phyloP scores from a whole-genome alignment of 2,113 vertebrate genomes.

The Sphaerodactylus townsendi region DNA sequence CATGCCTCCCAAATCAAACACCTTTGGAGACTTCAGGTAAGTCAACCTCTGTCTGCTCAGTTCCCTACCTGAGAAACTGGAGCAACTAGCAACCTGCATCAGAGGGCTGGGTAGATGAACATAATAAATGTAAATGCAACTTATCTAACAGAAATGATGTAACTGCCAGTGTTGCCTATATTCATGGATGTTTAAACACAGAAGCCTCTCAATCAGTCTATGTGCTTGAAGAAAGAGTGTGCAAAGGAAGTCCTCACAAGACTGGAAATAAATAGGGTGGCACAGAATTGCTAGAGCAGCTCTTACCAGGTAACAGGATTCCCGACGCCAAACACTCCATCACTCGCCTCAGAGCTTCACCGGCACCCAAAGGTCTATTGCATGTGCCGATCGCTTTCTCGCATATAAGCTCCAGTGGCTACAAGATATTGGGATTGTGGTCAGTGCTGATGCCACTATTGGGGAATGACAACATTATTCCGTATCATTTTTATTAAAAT shows the following conservation, averaged over 20 bases:
- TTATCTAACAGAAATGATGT: no score
- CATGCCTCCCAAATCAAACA: no score
- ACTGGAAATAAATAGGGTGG: neutral
- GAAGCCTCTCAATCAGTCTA: neutral
- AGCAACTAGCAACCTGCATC: no score
- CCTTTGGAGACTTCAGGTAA: no score
- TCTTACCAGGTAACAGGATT: slow-evolving; percentile 94
- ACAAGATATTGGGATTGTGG: slow-evolving; percentile 75
- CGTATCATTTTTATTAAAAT: neutral
- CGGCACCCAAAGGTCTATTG: slow-evolving; percentile 95
- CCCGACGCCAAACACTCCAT: slow-evolving; percentile 98
- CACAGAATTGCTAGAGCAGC: neutral
- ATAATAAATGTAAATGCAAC: no score
- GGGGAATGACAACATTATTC: no score
- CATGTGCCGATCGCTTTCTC: slow-evolving; percentile 99
- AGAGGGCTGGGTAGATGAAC: no score
- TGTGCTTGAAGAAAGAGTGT: neutral
- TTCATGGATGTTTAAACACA: no score
- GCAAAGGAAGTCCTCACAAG: neutral
- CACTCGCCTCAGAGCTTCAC: slow-evolving; percentile 95
- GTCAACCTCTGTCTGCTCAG: no score
- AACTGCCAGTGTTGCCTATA: neutral
- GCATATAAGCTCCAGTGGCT: slow-evolving; percentile 98
- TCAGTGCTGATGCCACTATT: slow-evolving; percentile 69
- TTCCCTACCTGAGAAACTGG: no score